Evolutionary conservation across 2,888 invertebrate species (phyloP), one percentile per base, ranked within the genome.

Genomic region (Dryadula phaetusa): DNA sequence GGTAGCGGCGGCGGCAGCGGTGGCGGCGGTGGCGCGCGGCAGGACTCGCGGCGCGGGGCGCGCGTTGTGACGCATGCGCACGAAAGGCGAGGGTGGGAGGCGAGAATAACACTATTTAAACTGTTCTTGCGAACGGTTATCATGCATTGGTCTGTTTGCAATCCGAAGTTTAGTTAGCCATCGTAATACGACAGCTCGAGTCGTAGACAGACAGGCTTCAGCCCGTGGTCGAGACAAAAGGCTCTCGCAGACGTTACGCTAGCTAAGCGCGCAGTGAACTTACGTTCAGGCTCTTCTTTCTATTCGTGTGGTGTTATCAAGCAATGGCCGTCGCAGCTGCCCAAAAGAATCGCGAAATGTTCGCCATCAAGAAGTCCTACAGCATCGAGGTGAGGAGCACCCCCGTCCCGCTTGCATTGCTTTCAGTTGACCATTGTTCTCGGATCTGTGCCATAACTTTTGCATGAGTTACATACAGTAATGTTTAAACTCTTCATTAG

Each of bases 351-450:
- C 96, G 98, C 89, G 98, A 98, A 93, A 96, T 98, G 96, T 98
- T 98, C 95, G 98, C 98, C 89, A 98, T 98, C 94, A 98, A 98
- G 94, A 98, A 98, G 90, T 98, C 98, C 76, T 98, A 98, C 95
- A 98, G 98, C 94, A 97, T 98, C 90, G 98, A 98, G 97, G 98
- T 98, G 94, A 96, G 96, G 93, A 83, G 37, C 37, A 37, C 75
- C 62, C 53, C 22, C 58, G 28, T 61, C 44, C 28, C 52, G 62
- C 65, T 68, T 67, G 34, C 53, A 34, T 66, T 62, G 62, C 66
- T 70, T 47, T 60, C 46, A 58, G 47, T 14, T 18, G 12, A 52
- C 28, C 16, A 18, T 18, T 60, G 47, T 47, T 61, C 12, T 47
- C n/a, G 61, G 44, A 53, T 56, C 16, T 58, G 42, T 60, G 40